Evolutionary conservation across 2,797 vertebrate genomes (phyloP).

Genomic region (Eurystomus glaucurus): DNA sequence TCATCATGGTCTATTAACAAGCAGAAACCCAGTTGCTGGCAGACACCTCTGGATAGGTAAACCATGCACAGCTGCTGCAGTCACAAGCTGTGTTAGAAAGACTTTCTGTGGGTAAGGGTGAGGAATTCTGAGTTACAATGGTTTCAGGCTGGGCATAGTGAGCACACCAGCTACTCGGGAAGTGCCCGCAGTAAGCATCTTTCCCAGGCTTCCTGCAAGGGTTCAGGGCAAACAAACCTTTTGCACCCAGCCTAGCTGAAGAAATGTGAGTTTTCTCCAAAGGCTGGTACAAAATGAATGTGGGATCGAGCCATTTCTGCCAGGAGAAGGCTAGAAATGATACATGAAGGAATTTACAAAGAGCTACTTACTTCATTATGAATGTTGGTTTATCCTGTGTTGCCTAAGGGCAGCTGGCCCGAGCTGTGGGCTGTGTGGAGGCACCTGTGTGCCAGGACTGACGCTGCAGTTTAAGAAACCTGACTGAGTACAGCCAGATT

Average conservation of each 20-base stretch:
- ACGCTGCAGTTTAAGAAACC: not conserved
- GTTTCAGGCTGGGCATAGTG: fast-evolving
- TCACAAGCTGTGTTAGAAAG: fast-evolving
- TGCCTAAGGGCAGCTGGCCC: not conserved
- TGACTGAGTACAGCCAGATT: not conserved
- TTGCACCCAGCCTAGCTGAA: not conserved
- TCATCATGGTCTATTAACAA: not conserved
- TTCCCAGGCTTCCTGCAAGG: not conserved
- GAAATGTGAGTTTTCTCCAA: not conserved
- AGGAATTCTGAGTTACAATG: fast-evolving
- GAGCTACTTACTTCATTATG: not conserved
- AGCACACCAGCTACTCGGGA: fast-evolving
- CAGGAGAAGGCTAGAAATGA: not conserved
- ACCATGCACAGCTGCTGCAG: not conserved
- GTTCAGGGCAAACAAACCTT: not conserved
- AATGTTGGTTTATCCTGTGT: not conserved
- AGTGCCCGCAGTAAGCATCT: not conserved
- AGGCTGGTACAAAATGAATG: conserved; percentile 1
- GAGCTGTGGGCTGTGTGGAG: not conserved
- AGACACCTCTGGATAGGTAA: not conserved
- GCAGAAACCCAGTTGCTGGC: fast-evolving
- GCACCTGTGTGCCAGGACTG: not conserved
- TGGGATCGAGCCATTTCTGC: not conserved
- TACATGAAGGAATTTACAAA: not conserved
- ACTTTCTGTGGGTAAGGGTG: not conserved